A percentile compares a stretch with the other conserved stretches of the same genome.
Evolutionary conservation across 2,888 invertebrate species (phyloP).

Genomic region (Cheilosia vernalis): DNA sequence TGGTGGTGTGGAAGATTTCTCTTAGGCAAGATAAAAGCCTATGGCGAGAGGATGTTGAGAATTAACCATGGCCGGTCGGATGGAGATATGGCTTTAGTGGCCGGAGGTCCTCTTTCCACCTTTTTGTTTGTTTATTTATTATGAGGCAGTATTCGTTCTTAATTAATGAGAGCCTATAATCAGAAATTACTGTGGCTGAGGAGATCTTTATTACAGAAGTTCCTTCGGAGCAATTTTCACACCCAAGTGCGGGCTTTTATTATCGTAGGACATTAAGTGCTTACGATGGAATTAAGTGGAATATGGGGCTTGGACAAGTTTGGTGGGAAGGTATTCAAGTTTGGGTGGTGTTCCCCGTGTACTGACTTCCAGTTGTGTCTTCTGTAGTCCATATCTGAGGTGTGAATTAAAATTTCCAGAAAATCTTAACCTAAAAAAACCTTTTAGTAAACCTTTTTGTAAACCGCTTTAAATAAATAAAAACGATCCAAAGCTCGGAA

Average conservation of each 20-base stretch:
- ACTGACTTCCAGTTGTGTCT: too few species aligned
- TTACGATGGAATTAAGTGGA: background rate
- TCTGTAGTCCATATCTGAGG: too few species aligned
- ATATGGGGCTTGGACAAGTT: background rate
- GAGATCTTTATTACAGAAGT: background rate
- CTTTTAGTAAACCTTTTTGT: too few species aligned
- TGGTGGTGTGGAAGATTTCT: background rate
- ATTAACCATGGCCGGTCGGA: background rate
- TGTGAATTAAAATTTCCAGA: too few species aligned
- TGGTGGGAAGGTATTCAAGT: too few species aligned
- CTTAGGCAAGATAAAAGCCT: conserved; percentile 5
- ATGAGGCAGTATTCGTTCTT: conserved; percentile 37
- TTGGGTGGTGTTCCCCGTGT: too few species aligned
- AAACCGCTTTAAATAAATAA: too few species aligned
- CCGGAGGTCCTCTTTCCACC: background rate
- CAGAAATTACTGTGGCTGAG: background rate
- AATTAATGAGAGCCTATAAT: conserved; percentile 41
- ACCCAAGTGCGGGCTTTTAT: background rate
- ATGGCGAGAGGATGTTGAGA: background rate
- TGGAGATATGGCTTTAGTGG: conserved; percentile 23
- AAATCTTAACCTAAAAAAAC: too few species aligned
- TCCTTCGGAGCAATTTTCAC: background rate
- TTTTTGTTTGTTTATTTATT: conserved; percentile 42
- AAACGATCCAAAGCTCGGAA: too few species aligned
- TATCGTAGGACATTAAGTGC: background rate